These are phyloP conservation scores for Holothuria leucospilota DNA, from an alignment of 53 echinoderm and acorn worm genomes.

Conservation along the genomic window DNA sequence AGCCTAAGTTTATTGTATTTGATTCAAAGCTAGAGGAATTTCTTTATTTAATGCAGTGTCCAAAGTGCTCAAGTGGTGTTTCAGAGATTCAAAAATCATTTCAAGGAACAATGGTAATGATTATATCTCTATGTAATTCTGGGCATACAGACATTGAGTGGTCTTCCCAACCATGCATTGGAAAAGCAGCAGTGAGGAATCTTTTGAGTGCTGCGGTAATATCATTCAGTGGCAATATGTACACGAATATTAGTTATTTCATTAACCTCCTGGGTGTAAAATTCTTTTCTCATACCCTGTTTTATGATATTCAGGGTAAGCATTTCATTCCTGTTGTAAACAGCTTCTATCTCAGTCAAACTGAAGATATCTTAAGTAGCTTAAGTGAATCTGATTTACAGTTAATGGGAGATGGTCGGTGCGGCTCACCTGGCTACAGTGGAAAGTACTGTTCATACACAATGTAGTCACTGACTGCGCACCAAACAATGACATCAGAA, in stretches of 20 bases:
- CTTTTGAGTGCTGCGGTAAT: neutral
- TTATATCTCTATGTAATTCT: too few relatives aligned
- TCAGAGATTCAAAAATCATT: too few relatives aligned
- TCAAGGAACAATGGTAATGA: too few relatives aligned
- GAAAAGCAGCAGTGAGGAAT: too few relatives aligned
- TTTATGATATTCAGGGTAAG: neutral
- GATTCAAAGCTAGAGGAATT: too few relatives aligned
- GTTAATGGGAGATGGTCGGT: slow-evolving; percentile 46
- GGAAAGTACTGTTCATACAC: slow-evolving; percentile 52
- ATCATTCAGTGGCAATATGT: neutral
- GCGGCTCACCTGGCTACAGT: slow-evolving; percentile 43
- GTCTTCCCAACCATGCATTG: too few relatives aligned
- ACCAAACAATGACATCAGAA: neutral
- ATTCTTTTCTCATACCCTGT: neutral
- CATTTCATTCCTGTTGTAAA: slow-evolving; percentile 1
- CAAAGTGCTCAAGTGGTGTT: too few relatives aligned
- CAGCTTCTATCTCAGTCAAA: neutral
- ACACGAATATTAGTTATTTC: neutral
- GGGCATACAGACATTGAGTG: too few relatives aligned
- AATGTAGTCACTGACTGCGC: neutral
- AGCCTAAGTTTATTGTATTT: too few relatives aligned
- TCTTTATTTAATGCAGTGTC: too few relatives aligned
- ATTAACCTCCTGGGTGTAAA: neutral
- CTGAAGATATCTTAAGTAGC: too few relatives aligned
- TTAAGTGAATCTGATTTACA: neutral